These are phyloP conservation scores for Thymelicus acteon DNA, from an alignment of 2,888 invertebrate species.

Conservation along the genomic window DNA sequence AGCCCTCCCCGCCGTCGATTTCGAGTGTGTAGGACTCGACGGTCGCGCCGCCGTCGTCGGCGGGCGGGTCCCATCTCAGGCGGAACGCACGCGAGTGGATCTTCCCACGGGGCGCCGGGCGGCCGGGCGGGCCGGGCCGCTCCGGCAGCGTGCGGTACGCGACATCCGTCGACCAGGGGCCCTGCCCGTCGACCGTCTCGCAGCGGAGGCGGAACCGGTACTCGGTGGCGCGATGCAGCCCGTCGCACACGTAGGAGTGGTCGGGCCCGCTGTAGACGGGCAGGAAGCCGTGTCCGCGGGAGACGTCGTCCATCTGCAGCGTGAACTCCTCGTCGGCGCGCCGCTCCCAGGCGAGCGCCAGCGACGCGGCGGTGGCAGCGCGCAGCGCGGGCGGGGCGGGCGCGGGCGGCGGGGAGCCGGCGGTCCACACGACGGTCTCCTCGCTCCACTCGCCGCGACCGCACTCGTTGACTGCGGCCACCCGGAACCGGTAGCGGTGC, in stretches of 20 bases:
- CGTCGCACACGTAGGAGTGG: constrained; percentile 87
- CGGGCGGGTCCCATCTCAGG: constrained; percentile 92
- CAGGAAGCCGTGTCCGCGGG: constrained; percentile 90
- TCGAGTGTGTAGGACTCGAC: constrained; percentile 88
- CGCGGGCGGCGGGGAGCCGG: constrained; percentile 91
- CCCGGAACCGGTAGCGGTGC: constrained; percentile 92
- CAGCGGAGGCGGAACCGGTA: constrained; percentile 93
- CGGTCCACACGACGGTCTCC: constrained; percentile 88
- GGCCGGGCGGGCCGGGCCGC: constrained; percentile 90
- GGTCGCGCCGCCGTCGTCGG: constrained; percentile 90
- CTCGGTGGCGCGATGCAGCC: constrained; percentile 89
- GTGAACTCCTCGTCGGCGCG: constrained; percentile 92
- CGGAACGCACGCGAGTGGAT: constrained; percentile 92
- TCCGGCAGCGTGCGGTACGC: constrained; percentile 91
- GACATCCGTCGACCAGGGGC: constrained; percentile 93
- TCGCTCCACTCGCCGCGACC: constrained; percentile 91
- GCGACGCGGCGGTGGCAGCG: constrained; percentile 85
- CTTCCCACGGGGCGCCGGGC: constrained; percentile 92
- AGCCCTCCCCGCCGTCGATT: constrained; percentile 89
- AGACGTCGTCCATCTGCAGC: constrained; percentile 90
- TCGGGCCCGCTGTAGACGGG: constrained; percentile 92
- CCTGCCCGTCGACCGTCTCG: constrained; percentile 93
- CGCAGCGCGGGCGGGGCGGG: constrained; percentile 90
- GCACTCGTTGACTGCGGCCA: constrained; percentile 92
- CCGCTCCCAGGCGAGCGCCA: constrained; percentile 91